These are phyloP conservation scores for Anseranas semipalmata DNA, from an alignment of 2,113 vertebrate species.

Conservation along the genomic window DNA sequence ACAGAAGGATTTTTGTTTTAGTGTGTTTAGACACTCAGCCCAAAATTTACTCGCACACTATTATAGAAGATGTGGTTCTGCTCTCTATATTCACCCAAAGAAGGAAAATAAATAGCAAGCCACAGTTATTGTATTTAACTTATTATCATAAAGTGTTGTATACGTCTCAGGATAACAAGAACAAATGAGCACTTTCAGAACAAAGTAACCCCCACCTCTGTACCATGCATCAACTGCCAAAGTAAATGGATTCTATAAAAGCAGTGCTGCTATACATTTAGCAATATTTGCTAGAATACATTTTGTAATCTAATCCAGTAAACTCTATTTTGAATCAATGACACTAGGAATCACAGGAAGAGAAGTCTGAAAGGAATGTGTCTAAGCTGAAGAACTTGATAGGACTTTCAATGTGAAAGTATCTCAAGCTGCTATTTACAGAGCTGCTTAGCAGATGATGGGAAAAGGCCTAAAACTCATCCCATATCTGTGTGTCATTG, in stretches of 20 bases:
- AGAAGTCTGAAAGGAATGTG: neutral
- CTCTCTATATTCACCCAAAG: neutral
- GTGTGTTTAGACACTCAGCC: neutral
- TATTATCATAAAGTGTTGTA: neutral
- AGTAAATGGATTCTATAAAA: neutral
- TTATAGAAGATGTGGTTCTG: neutral
- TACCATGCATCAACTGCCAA: neutral
- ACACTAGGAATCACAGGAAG: neutral
- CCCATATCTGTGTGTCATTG: neutral
- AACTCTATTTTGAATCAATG: neutral
- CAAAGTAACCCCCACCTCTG: neutral
- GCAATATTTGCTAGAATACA: neutral
- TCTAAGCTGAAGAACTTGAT: neutral
- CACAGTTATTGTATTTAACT: neutral
- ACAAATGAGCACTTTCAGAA: neutral
- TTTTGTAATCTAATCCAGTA: neutral
- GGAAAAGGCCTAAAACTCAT: neutral
- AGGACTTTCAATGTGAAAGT: neutral
- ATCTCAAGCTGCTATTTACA: neutral
- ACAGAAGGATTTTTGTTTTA: neutral
- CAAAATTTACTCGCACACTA: neutral
- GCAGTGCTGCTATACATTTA: neutral
- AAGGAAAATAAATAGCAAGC: neutral
- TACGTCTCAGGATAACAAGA: neutral
- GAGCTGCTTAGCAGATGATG: neutral